Percentiles rank a stretch among this genome's conserved stretches.
Conservation (phyloP, 2,113 vertebrate species). For the Megalops atlanticus region DNA sequence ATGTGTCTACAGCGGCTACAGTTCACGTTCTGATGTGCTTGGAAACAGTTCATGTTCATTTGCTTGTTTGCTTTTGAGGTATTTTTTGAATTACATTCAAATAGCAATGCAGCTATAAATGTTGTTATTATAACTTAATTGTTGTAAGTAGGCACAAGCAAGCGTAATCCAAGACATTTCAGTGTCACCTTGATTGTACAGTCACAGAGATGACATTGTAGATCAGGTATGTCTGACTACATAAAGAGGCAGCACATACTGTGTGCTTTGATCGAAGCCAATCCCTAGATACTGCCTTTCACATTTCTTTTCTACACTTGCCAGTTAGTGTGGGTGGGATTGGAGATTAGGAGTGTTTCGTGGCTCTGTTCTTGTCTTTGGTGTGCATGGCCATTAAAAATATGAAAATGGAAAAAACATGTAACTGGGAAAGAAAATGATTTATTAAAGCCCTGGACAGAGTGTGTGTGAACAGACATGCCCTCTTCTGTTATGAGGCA, state of each 20-base stretch:
- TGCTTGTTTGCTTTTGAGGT: no score
- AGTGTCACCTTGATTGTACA: not conserved
- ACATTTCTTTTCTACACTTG: not conserved
- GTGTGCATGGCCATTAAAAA: no score
- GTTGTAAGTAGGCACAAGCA: no score
- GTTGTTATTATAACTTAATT: no score
- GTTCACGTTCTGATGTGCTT: no score
- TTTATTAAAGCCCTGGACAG: slow-evolving; percentile 22
- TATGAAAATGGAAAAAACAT: slow-evolving; percentile 33
- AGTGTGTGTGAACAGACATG: not conserved
- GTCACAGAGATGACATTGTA: not conserved
- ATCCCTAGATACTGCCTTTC: not conserved
- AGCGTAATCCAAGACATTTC: no score
- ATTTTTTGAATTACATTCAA: no score
- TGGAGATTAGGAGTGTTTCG: not conserved
- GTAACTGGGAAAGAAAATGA: slow-evolving; percentile 18
- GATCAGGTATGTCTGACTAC: not conserved
- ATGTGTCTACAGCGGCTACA: no score
- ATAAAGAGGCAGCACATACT: not conserved
- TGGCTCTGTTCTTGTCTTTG: no score
- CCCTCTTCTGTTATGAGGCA: not conserved
- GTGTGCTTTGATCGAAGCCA: not conserved
- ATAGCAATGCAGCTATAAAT: no score
- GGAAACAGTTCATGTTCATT: no score
- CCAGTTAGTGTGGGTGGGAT: not conserved